phyloP scores from a whole-genome alignment of 1,140 invertebrate species.

The Hermatobates lingyangjiaoensis region DNA sequence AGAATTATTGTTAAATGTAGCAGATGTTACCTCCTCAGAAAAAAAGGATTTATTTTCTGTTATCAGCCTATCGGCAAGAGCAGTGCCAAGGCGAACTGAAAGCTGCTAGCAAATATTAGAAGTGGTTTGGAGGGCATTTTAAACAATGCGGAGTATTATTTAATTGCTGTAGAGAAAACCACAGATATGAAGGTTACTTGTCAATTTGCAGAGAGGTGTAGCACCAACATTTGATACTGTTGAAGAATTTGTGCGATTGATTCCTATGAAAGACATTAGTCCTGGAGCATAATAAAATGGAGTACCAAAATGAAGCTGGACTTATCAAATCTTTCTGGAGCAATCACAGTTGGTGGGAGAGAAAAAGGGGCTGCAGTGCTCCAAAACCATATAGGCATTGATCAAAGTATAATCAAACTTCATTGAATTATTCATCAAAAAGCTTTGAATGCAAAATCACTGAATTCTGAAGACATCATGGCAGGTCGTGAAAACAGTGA shows the following conservation, averaged over 20 bases:
- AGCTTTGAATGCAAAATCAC: constrained; percentile 17
- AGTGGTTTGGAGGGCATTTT: constrained; percentile 13
- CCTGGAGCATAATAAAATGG: constrained; percentile 15
- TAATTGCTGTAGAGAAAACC: constrained; percentile 21
- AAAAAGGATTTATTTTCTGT: constrained; percentile 11
- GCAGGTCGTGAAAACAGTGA: constrained; percentile 19
- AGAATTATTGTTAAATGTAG: constrained; percentile 10
- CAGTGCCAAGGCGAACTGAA: constrained; percentile 19
- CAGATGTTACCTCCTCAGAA: constrained; percentile 16
- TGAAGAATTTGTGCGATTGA: constrained; percentile 20
- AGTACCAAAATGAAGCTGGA: constrained; percentile 11
- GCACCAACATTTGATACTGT: constrained; percentile 18
- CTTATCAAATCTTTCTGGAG: constrained; percentile 15
- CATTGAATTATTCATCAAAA: constrained; percentile 23
- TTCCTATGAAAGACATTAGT: constrained; percentile 19
- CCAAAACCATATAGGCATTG: constrained; percentile 13
- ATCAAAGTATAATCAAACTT: constrained; percentile 13
- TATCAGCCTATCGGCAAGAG: constrained; percentile 18
- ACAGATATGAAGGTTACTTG: constrained; percentile 20
- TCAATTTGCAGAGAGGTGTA: constrained; percentile 19
- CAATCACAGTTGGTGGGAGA: constrained; percentile 21
- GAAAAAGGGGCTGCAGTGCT: constrained; percentile 18
- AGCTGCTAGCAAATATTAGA: constrained; percentile 17
- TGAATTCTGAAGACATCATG: constrained; percentile 20
- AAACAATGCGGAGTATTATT: constrained; percentile 19